These are phyloP conservation scores for Malthinus seriepunctatus DNA, from an alignment of 2,888 invertebrate species.

Conservation along the genomic window DNA sequence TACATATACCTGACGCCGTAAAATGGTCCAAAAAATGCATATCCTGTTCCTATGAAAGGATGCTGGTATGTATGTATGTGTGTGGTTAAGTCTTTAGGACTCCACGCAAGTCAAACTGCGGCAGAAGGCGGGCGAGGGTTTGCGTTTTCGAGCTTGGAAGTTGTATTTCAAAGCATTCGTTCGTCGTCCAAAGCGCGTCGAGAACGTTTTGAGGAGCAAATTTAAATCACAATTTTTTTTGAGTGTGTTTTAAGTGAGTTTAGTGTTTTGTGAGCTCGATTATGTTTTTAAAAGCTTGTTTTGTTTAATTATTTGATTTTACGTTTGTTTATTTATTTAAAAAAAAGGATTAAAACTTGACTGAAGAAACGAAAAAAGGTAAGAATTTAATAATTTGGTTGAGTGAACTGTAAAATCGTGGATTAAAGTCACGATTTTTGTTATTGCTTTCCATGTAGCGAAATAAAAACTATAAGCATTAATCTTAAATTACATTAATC, in stretches of 20 bases:
- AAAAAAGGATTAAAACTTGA: background rate
- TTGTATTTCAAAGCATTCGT: constrained; percentile 28
- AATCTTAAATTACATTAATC: background rate
- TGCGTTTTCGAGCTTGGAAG: constrained; percentile 28
- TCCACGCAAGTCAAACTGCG: constrained; percentile 31
- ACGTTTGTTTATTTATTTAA: background rate
- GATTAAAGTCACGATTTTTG: constrained; percentile 12
- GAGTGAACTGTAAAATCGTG: constrained; percentile 2
- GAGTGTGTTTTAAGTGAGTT: constrained; percentile 1
- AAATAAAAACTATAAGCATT: background rate
- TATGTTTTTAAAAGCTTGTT: no score
- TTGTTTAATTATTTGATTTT: no score
- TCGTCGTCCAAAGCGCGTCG: constrained; percentile 29
- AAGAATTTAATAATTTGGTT: constrained; percentile 6
- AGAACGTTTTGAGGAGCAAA: constrained; percentile 25
- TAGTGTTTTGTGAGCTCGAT: background rate
- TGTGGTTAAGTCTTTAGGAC: constrained; percentile 29
- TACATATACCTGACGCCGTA: constrained; percentile 19
- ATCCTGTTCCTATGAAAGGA: constrained; percentile 30
- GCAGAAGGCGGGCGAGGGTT: constrained; percentile 33
- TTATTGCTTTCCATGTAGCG: background rate
- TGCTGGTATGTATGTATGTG: background rate
- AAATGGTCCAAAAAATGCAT: constrained; percentile 30
- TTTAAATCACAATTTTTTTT: constrained; percentile 24
- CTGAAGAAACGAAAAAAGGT: background rate